Evolutionary conservation across 2,797 vertebrate species (phyloP).

Genomic region (Hippoglossus hippoglossus): DNA sequence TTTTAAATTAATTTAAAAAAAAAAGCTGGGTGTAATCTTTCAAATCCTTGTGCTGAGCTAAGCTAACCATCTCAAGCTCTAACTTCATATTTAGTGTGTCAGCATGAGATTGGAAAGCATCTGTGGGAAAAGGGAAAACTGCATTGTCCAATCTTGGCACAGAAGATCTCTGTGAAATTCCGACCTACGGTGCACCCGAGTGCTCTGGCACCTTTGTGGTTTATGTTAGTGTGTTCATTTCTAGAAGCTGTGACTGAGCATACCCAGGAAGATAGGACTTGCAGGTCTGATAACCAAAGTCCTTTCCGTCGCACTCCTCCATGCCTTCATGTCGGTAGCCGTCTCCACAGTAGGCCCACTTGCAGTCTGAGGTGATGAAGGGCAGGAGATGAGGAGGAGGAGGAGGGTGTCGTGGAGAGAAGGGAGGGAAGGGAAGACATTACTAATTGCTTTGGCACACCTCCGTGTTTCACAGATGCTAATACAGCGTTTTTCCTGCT

Average conservation of each 20-base stretch:
- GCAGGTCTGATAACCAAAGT: slow-evolving; percentile 96
- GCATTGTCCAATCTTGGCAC: slow-evolving; percentile 9
- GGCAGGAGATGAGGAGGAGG: slow-evolving; percentile 1
- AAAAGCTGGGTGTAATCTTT: not conserved
- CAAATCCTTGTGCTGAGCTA: not conserved
- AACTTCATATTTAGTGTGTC: too few relatives aligned
- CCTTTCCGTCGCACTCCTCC: slow-evolving; percentile 96
- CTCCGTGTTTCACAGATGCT: slow-evolving; percentile 57
- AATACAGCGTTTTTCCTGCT: slow-evolving; percentile 73
- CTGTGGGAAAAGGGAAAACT: not conserved
- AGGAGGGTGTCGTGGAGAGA: not conserved
- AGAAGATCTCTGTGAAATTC: not conserved
- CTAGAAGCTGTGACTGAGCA: slow-evolving; percentile 21
- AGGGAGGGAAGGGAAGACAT: slow-evolving; percentile 40
- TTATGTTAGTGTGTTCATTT: not conserved
- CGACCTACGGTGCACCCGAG: not conserved
- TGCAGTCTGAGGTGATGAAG: slow-evolving; percentile 86
- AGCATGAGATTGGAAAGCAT: too few relatives aligned
- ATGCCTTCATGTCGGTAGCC: slow-evolving; percentile 92
- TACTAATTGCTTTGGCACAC: slow-evolving; percentile 75
- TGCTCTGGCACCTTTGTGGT: not conserved
- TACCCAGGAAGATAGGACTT: slow-evolving; percentile 97
- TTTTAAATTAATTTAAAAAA: too few relatives aligned
- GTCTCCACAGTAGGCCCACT: slow-evolving; percentile 94
- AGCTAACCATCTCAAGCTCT: not conserved